Base-by-base conservation (phyloP, 2,888 invertebrate genomes). In the Rhingia campestris region DNA sequence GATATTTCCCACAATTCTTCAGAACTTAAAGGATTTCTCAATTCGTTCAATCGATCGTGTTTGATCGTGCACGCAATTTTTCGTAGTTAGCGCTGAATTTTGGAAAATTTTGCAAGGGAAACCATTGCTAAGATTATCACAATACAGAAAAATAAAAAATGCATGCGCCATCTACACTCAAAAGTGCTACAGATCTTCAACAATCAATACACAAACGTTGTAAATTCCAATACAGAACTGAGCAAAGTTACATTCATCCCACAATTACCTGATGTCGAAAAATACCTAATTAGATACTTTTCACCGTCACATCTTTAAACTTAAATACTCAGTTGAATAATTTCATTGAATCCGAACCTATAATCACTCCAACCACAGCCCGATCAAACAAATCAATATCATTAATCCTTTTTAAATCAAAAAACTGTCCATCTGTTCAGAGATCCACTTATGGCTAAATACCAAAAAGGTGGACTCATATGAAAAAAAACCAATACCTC, bases 371-470 rank as follows among this genome's bases (percentile, higher is more conserved):
- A 73, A 79, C 82, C 80, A 69, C 79, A 80, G 63, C 63, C 67
- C 77, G 45, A 63, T 77, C 77, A 72, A 67, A 61, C 70, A 82
- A 84, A 82, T 82, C 80, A 73, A 74, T 80, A 80, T 59, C 74
- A 79, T 74, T 80, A 74, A 84, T 84, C 82, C 82, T 80, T 69
- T 79, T 51, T 47, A 73, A 73, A 73, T 77, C 66, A 72, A 61
- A 51, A 58, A 58, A 66, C 61, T 73, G 77, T 79, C 79, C 79
- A 82, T 79, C 80, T 84, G 82, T 80, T 63, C 63, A 45, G 45
- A 49, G 45, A 37, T 70, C 76, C 70, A 76, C 70, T 70, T 70
- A 69, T 61, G 70, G 70, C 14, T 12, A 33, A 41, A 39, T 4
- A 56, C 43, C 58, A 47, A 6, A 47, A 47, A 33, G n/a, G 9